phyloP scores from a whole-genome alignment of 2,888 invertebrate genomes.

The Leptinotarsa juncta region DNA sequence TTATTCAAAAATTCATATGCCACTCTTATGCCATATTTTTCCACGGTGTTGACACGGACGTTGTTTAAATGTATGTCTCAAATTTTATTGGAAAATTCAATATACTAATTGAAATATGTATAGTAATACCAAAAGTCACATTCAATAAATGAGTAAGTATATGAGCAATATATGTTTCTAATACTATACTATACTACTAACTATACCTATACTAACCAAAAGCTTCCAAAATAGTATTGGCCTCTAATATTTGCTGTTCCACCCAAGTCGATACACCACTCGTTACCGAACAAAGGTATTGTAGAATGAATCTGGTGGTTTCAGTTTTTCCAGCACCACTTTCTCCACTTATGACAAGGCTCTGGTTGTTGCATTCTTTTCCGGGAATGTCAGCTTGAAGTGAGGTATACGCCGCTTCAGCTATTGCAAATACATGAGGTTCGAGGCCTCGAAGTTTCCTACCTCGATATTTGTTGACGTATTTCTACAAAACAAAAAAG shows the following conservation, averaged over 20 bases:
- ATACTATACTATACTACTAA: too few species aligned
- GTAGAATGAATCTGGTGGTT: slow-evolving; percentile 90
- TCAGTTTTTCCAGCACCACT: slow-evolving; percentile 95
- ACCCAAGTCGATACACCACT: slow-evolving; percentile 89
- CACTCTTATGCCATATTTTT: too few species aligned
- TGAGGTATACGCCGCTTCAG: slow-evolving; percentile 88
- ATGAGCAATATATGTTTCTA: background rate
- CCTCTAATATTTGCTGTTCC: slow-evolving; percentile 95
- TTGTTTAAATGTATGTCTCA: too few species aligned
- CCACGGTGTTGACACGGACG: too few species aligned
- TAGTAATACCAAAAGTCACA: too few species aligned
- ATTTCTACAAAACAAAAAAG: slow-evolving; percentile 72
- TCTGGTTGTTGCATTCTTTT: slow-evolving; percentile 71
- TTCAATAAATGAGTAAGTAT: background rate
- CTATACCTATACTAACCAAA: slow-evolving; percentile 90
- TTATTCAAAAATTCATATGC: too few species aligned
- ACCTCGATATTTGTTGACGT: slow-evolving; percentile 84
- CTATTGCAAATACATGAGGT: slow-evolving; percentile 91
- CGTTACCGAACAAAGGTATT: slow-evolving; percentile 88
- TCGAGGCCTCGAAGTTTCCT: slow-evolving; percentile 84
- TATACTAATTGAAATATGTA: too few species aligned
- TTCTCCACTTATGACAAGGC: slow-evolving; percentile 87
- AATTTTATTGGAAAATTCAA: too few species aligned
- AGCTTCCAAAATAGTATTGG: slow-evolving; percentile 92
- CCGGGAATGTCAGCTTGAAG: slow-evolving; percentile 68